These are phyloP conservation scores for Marmota monax DNA, from an alignment of 2,113 vertebrate species.

Conservation along the genomic window DNA sequence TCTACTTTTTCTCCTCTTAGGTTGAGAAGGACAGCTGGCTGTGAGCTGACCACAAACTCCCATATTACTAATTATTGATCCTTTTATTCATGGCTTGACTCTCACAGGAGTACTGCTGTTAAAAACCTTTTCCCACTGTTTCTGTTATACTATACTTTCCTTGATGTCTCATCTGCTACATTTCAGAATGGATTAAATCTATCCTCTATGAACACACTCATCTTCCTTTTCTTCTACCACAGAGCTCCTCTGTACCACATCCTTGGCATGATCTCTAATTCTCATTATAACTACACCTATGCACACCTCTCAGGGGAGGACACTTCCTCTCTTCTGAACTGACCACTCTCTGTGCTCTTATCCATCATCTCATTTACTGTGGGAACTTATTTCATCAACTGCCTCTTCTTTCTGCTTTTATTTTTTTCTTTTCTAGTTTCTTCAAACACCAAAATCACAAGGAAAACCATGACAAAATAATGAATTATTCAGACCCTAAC, in stretches of 20 bases:
- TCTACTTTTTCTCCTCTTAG: not conserved
- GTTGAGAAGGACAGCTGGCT: not conserved
- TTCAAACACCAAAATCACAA: slow-evolving; percentile 14
- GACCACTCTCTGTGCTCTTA: not conserved
- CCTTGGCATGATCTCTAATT: not conserved
- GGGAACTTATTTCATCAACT: not conserved
- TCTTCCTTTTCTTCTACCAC: slow-evolving; percentile 1
- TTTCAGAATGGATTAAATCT: slow-evolving; percentile 21
- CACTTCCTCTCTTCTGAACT: not conserved
- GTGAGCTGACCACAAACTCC: not conserved
- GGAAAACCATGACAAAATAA: not conserved
- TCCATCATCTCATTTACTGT: not conserved
- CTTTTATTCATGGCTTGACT: slow-evolving; percentile 17
- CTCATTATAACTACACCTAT: not conserved
- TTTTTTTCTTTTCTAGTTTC: not conserved
- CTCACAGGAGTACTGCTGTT: not conserved
- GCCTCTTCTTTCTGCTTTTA: not conserved
- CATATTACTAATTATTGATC: not conserved
- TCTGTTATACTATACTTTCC: not conserved
- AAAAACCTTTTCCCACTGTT: not conserved
- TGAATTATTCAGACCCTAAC: not conserved
- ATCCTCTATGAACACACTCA: not conserved
- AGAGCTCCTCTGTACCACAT: not conserved
- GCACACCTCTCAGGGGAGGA: not conserved
- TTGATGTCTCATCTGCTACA: slow-evolving; percentile 16